Base-by-base conservation (phyloP, 2,888 invertebrate species). In the Scaptodrosophila latifasciaeformis region DNA sequence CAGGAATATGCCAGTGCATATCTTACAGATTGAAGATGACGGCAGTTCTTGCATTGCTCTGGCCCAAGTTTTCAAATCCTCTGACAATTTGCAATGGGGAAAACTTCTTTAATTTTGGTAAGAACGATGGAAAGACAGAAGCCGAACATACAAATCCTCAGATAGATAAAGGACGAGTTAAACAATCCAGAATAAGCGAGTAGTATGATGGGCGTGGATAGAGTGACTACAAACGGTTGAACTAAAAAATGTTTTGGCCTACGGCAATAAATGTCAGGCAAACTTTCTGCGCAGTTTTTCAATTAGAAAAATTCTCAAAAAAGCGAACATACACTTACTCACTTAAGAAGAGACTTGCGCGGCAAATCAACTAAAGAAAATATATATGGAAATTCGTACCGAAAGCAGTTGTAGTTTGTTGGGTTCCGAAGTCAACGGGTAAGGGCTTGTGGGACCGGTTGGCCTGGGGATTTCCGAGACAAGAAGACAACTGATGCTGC, bases 31-130 rank as follows among this genome's bases (percentile, higher is more conserved):
- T n/a, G n/a, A n/a, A n/a, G n/a, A n/a, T n/a, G n/a, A n/a, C n/a
- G n/a, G n/a, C n/a, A n/a, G n/a, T n/a, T n/a, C n/a, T n/a, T n/a
- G n/a, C n/a, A n/a, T n/a, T n/a, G n/a, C n/a, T n/a, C n/a, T n/a
- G n/a, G n/a, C n/a, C n/a, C n/a, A n/a, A n/a, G n/a, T n/a, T n/a
- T n/a, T n/a, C n/a, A n/a, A n/a, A n/a, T n/a, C n/a, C 4, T 7
- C 24, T 24, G 24, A 24, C 24, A 24, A 24, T 5, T 24, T 24
- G 24, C 24, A 24, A 7, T 19, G 19, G 59, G 44, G 54, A 70
- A 62, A 75, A 75, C 74, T 75, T 81, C 67, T 81, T 82, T 70
- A 81, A 77, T 81, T 77, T 77, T 64, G 54, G 65, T 66, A 58
- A 59, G 17, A 62, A 61, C 42, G 54, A 51, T 55, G 60, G 37